Evolutionary conservation across 2,113 vertebrate species (phyloP).

Genomic region (Albula glossodonta): DNA sequence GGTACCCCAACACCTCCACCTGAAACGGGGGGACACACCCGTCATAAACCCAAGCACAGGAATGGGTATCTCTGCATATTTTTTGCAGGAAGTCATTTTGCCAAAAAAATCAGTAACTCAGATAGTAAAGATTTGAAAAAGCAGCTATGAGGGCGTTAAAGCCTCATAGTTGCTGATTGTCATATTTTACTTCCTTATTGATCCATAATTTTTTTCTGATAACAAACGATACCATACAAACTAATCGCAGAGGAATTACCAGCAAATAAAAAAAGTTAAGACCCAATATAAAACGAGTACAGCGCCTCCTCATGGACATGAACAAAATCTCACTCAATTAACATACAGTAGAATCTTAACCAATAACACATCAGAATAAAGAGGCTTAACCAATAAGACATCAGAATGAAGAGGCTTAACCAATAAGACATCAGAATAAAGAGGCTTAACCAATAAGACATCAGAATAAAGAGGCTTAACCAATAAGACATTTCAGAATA

Average conservation of each 20-base stretch:
- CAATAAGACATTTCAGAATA: too few relatives aligned
- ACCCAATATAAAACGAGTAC: too few relatives aligned
- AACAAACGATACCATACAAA: neutral
- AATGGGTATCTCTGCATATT: neutral
- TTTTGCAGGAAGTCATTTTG: neutral
- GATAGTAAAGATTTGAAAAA: neutral
- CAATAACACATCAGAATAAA: too few relatives aligned
- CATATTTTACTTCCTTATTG: neutral
- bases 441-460: too few relatives aligned
- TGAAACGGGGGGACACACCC: constrained; percentile 36
- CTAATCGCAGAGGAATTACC: neutral
- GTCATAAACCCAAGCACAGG: too few relatives aligned
- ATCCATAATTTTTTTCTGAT: neutral
- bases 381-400: too few relatives aligned
- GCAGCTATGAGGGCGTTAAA: neutral
- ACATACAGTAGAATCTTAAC: too few relatives aligned
- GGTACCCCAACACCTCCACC: constrained; percentile 72
- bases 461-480: neutral
- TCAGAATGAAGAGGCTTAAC: too few relatives aligned
- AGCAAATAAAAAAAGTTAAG: neutral
- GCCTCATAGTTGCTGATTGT: too few relatives aligned
- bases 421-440: neutral
- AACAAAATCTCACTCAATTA: too few relatives aligned
- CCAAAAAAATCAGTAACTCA: neutral
- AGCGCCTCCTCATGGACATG: too few relatives aligned